These are phyloP conservation scores for Ploceus nigricollis DNA, from an alignment of 2,113 vertebrate species.

Conservation along the genomic window DNA sequence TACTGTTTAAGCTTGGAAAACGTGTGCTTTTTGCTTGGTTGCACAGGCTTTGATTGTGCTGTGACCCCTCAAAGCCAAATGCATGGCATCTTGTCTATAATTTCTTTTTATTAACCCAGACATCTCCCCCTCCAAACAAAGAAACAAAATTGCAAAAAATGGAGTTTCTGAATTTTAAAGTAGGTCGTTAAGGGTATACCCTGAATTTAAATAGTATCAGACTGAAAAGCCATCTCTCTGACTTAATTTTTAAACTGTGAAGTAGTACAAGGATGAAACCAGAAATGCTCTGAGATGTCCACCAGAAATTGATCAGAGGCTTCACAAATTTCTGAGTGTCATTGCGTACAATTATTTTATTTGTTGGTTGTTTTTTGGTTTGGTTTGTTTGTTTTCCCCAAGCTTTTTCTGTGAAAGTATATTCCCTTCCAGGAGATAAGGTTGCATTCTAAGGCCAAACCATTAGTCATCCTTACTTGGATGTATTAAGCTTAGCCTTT, in stretches of 20 bases:
- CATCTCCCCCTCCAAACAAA: background rate
- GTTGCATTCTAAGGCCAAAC: background rate
- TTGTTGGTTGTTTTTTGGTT: background rate
- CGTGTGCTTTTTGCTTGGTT: background rate
- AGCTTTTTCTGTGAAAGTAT: background rate
- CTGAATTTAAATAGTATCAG: background rate
- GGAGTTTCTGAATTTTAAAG: background rate
- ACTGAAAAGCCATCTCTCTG: background rate
- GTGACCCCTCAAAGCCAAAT: background rate
- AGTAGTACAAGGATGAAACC: background rate
- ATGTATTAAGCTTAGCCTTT: constrained; percentile 14
- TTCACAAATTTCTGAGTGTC: background rate
- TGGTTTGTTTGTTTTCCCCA: background rate
- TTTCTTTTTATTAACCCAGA: background rate
- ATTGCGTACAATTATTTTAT: background rate
- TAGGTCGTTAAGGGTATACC: background rate
- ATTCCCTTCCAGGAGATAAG: background rate
- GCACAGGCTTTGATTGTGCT: background rate
- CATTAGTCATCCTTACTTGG: background rate
- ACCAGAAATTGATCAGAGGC: background rate
- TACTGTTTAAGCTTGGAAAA: background rate
- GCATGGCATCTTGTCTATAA: background rate
- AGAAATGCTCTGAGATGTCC: background rate
- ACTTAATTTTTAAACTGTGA: background rate
- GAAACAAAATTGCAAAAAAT: background rate